Base-by-base conservation (phyloP, 2,797 vertebrate genomes). In the Dromococcyx pavoninus region DNA sequence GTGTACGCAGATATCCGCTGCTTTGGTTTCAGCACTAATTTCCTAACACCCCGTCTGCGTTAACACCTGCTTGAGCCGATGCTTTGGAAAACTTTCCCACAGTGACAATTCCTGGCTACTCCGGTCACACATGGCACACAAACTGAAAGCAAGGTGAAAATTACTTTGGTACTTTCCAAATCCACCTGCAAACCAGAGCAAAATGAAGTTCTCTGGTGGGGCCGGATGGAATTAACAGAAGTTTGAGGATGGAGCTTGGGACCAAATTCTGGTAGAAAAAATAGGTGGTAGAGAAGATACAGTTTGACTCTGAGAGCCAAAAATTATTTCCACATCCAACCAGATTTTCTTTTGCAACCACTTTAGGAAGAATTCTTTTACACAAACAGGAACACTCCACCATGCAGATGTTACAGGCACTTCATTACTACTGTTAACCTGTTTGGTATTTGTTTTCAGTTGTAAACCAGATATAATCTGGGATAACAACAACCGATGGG, bases 121-220 rank as follows among this genome's bases (percentile, higher is more conserved):
- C 16, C 9, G 65, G 37, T 43, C 60, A 57, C 4, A 12, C 30
- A 51, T 0, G 0, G 35, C 41, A 83, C 1, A 1, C 41, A 18
- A 91, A 54, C 33, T 57, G 50, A 64, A 91, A 91, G 37, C 32
- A 71, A 30, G 19, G 21, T 57, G 69, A 51, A 74, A 94, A 57
- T 22, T 61, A 74, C 53, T 83, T 44, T 56, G 21, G 27, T 53
- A 62, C 57, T 67, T 71, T 17, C 43, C 25, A 43, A 27, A 69
- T 43, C 41, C 25, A 50, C 61, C 79, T 50, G 24, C 2, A 82
- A 79, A 82, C 1, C 16, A 67, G 53, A 71, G 18, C 28, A 43
- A 88, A 80, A 67, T 12, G 1, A 91, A 85, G 7, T 50, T 28
- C 27, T 71, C 71, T 32, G 37, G 82, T 39, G 43, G 62, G 27